Conservation (phyloP, 2,113 vertebrate species). For the Tragelaphus imberbis region DNA sequence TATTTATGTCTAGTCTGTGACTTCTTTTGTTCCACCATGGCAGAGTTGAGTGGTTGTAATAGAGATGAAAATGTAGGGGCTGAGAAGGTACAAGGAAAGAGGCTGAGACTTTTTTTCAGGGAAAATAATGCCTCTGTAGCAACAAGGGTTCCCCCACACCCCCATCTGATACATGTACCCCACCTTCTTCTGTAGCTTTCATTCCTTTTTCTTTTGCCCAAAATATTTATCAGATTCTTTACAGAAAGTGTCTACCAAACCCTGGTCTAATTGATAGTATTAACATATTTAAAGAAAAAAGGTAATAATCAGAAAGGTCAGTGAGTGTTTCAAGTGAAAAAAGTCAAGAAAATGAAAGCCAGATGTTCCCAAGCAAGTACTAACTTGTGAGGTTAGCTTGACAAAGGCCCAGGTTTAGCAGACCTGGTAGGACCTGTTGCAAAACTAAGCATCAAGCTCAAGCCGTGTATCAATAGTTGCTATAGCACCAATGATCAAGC, state of each 20-base stretch:
- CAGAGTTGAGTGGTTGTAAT: background rate
- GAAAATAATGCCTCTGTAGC: background rate
- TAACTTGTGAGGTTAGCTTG: background rate
- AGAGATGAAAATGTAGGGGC: background rate
- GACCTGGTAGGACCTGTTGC: background rate
- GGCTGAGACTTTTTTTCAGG: background rate
- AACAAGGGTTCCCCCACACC: background rate
- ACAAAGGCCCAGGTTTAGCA: background rate
- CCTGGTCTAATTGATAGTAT: background rate
- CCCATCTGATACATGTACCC: background rate
- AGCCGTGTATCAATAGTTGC: background rate
- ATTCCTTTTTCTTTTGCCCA: background rate
- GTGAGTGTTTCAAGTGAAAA: background rate
- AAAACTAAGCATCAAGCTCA: background rate
- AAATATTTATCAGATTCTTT: background rate
- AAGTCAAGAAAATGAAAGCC: background rate
- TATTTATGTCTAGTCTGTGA: background rate
- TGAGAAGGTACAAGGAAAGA: background rate
- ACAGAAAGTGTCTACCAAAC: background rate
- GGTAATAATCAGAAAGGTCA: background rate
- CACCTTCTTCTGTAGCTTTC: background rate
- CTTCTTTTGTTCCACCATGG: background rate
- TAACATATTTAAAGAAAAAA: background rate
- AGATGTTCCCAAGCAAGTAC: background rate
- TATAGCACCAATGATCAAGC: background rate